A percentile compares a stretch with the other conserved stretches of the same genome.
These are phyloP conservation scores for Bubalus kerabau DNA, from an alignment of 2,113 vertebrate species.

Conservation along the genomic window DNA sequence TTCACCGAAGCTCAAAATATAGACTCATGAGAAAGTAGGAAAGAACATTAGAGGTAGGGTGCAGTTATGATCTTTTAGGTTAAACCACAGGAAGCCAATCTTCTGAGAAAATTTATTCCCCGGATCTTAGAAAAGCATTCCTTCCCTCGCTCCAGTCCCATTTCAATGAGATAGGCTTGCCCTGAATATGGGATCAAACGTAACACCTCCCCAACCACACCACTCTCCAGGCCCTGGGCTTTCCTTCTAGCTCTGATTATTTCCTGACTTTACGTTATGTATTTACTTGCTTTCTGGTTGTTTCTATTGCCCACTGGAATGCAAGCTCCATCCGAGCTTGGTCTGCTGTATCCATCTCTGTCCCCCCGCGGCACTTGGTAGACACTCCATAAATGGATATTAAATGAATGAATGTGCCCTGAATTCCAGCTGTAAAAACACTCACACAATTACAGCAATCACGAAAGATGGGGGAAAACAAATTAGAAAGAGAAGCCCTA, in stretches of 20 bases:
- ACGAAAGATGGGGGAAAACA: not conserved
- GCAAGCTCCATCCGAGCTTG: not conserved
- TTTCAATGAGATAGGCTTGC: not conserved
- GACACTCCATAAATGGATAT: not conserved
- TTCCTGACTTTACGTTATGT: not conserved
- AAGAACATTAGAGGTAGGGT: not conserved
- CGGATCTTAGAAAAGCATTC: not conserved
- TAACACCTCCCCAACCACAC: accelerated
- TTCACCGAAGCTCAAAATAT: not conserved
- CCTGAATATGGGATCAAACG: accelerated
- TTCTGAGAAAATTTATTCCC: not conserved
- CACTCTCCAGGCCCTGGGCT: not conserved
- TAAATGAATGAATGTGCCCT: not conserved
- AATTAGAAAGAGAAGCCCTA: not conserved
- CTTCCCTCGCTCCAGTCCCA: not conserved
- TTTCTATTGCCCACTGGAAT: not conserved
- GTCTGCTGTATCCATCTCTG: not conserved
- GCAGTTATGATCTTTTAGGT: not conserved
- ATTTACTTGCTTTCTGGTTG: not conserved
- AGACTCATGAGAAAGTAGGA: not conserved
- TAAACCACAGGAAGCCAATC: not conserved
- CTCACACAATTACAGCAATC: not conserved
- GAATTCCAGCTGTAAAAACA: not conserved
- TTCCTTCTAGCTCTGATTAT: no score
- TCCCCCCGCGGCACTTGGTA: accelerated